These are phyloP conservation scores for Microctonus brassicae DNA, from an alignment of 2,888 invertebrate genomes.

Conservation along the genomic window DNA sequence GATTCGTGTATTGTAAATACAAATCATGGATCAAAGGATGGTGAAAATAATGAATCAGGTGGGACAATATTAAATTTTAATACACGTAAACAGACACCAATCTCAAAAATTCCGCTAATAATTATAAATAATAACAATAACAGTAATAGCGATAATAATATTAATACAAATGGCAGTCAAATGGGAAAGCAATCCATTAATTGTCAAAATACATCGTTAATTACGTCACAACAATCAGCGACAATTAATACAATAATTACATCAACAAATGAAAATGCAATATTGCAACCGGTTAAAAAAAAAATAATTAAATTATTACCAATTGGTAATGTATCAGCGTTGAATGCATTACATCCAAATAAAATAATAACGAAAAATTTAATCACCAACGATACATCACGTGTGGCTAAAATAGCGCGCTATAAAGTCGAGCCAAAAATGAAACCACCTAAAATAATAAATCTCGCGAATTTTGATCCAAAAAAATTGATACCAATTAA, in stretches of 20 bases:
- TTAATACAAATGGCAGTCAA: slow-evolving; percentile 53
- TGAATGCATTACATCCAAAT: slow-evolving; percentile 34
- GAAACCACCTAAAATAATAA: slow-evolving; percentile 50
- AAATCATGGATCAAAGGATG: slow-evolving; percentile 3
- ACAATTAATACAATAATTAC: background rate
- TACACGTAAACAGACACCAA: background rate
- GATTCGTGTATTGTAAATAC: slow-evolving; percentile 48
- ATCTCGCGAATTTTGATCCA: slow-evolving; percentile 51
- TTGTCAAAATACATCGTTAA: slow-evolving; percentile 23
- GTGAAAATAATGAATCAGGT: background rate
- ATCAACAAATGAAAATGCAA: background rate
- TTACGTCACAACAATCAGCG: slow-evolving; percentile 9
- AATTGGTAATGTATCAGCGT: slow-evolving; percentile 18
- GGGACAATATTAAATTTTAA: background rate
- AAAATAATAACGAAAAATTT: slow-evolving; percentile 34
- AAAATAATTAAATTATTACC: slow-evolving; percentile 31
- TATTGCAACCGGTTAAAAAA: slow-evolving; percentile 7
- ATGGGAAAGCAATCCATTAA: slow-evolving; percentile 37
- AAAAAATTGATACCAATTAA: slow-evolving; percentile 55
- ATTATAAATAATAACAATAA: slow-evolving; percentile 52
- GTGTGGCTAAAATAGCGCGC: slow-evolving; percentile 42
- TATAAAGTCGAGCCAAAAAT: slow-evolving; percentile 44
- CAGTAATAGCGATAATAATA: no score
- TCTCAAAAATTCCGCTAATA: slow-evolving; percentile 35
- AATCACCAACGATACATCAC: slow-evolving; percentile 12